phyloP scores from a whole-genome alignment of 2,113 vertebrate species.

The Coryphaenoides rupestris region DNA sequence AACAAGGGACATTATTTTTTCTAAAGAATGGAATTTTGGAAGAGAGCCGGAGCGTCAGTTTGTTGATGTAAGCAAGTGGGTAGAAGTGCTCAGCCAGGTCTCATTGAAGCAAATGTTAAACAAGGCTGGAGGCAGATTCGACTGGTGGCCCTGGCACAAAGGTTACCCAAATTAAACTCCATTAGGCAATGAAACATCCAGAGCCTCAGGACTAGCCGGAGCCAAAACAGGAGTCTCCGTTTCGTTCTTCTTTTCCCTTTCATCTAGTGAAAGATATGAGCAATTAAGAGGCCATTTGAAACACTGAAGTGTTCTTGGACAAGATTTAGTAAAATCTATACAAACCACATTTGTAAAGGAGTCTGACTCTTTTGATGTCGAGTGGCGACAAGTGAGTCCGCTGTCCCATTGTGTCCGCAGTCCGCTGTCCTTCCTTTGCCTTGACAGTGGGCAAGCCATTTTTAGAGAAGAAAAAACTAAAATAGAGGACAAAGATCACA shows the following conservation, averaged over 20 bases:
- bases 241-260: not conserved
- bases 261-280: not conserved
- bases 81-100: too few species aligned
- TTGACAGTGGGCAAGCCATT: slow-evolving; percentile 53
- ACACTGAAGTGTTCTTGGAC: not conserved
- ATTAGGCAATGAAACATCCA: too few species aligned
- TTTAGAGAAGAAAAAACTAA: slow-evolving; percentile 39
- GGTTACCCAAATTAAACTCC: too few species aligned
- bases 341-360: slow-evolving; percentile 55
- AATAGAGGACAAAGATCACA: not conserved
- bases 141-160: too few species aligned
- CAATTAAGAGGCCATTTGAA: not conserved
- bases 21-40: too few species aligned
- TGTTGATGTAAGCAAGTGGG: too few species aligned
- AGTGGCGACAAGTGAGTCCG: slow-evolving; percentile 24
- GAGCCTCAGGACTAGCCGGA: too few species aligned
- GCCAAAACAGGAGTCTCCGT: too few species aligned
- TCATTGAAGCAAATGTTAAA: too few species aligned
- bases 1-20: too few species aligned
- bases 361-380: slow-evolving; percentile 38
- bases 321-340: not conserved
- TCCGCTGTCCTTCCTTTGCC: accelerated
- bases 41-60: too few species aligned
- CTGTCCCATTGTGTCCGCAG: slow-evolving; percentile 45
- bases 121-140: too few species aligned